Conservation (phyloP, 2,113 vertebrate genomes). For the Eudorcas thomsonii region DNA sequence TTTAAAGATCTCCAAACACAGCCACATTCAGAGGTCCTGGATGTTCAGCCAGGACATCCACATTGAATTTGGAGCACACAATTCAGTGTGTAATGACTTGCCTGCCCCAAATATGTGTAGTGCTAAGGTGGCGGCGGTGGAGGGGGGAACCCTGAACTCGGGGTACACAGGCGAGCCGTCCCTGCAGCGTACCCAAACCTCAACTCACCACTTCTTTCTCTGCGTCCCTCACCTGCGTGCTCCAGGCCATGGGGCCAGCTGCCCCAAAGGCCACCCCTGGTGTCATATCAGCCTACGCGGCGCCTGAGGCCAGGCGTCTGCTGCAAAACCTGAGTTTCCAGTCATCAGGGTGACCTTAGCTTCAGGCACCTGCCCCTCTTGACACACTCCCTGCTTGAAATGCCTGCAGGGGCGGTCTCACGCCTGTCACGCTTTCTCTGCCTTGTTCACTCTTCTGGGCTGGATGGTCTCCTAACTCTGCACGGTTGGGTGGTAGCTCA, state of each 20-base stretch:
- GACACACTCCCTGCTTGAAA: background rate
- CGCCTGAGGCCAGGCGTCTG: background rate
- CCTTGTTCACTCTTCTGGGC: background rate
- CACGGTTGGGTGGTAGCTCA: background rate
- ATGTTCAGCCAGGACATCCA: background rate
- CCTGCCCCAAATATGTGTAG: background rate
- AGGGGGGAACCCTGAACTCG: background rate
- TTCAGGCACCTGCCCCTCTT: background rate
- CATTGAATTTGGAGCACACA: background rate
- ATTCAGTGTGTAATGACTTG: rapidly evolving
- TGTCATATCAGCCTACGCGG: rapidly evolving
- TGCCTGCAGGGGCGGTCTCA: background rate
- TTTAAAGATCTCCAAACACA: background rate
- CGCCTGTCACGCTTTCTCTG: background rate
- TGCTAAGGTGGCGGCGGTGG: too few species aligned
- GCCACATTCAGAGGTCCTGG: background rate
- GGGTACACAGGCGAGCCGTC: rapidly evolving
- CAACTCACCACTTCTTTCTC: background rate
- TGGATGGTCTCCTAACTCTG: background rate
- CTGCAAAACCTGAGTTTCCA: background rate
- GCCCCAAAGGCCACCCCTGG: background rate
- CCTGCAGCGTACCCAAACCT: background rate
- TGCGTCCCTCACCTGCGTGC: rapidly evolving
- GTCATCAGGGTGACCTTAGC: rapidly evolving
- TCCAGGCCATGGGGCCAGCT: background rate